Conservation (phyloP, 2,888 invertebrate genomes). For the Ectemnius lituratus region DNA sequence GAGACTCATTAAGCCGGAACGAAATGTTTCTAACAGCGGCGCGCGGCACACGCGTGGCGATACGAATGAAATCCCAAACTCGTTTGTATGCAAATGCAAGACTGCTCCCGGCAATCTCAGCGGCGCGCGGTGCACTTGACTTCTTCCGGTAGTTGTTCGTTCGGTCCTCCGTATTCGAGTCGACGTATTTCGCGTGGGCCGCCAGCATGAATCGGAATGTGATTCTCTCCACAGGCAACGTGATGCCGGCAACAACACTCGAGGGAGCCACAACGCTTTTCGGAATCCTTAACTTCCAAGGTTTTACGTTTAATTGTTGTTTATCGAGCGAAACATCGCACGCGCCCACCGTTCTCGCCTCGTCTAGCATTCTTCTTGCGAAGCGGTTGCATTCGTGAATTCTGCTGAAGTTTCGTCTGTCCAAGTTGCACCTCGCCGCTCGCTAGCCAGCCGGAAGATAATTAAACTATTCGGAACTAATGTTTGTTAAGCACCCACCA, state of each 20-base stretch:
- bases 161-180: not conserved
- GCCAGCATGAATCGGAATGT: too few species aligned
- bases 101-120: constrained; percentile 30
- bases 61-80: constrained; percentile 69
- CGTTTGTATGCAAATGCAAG: constrained; percentile 71
- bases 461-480: too few species aligned
- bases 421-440: too few species aligned
- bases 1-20: constrained; percentile 18
- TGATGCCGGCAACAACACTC: too few species aligned
- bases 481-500: too few species aligned
- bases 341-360: not conserved
- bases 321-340: constrained; percentile 58
- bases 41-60: constrained; percentile 51
- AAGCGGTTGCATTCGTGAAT: too few species aligned
- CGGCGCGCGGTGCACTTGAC: constrained; percentile 14
- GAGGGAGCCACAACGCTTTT: constrained; percentile 59
- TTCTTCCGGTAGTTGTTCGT: not conserved
- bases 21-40: constrained; percentile 48
- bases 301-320: constrained; percentile 67
- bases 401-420: too few species aligned
- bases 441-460: too few species aligned
- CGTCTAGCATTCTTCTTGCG: too few species aligned
- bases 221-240: too few species aligned
- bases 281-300: constrained; percentile 50
- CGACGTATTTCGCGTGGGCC: too few species aligned